A percentile compares a stretch with the other conserved stretches of the same genome.
These are phyloP conservation scores for Oxyscelio sp. DNA, from an alignment of 2,888 invertebrate species.

Conservation along the genomic window DNA sequence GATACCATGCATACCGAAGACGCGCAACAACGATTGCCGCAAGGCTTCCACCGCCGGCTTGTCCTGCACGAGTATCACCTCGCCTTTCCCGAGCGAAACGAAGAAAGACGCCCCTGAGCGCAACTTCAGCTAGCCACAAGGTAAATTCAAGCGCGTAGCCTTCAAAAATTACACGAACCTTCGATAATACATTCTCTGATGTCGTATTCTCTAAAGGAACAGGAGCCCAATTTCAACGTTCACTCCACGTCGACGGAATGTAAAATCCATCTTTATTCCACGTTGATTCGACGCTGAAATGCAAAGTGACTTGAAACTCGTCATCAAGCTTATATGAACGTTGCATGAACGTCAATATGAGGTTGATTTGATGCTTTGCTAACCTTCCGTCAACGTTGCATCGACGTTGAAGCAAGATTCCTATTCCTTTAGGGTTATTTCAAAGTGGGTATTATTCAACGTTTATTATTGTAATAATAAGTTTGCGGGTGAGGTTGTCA, in stretches of 20 bases:
- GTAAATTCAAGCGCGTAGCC: slow-evolving; percentile 86
- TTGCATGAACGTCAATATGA: too few species aligned
- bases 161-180: slow-evolving; percentile 85
- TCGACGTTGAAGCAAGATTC: too few species aligned
- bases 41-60: slow-evolving; percentile 52
- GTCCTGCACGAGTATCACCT: slow-evolving; percentile 82
- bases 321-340: too few species aligned
- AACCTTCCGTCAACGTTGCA: too few species aligned
- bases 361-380: too few species aligned
- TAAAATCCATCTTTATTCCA: too few species aligned
- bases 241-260: too few species aligned
- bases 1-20: background rate
- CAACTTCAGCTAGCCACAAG: slow-evolving; percentile 88
- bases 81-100: slow-evolving; percentile 83
- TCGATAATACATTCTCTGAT: slow-evolving; percentile 84
- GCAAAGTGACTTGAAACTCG: too few species aligned
- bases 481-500: slow-evolving; percentile 30
- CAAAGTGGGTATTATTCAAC: slow-evolving; percentile 26
- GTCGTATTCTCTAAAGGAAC: slow-evolving; percentile 23
- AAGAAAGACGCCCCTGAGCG: slow-evolving; percentile 84
- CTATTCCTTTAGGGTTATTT: too few species aligned
- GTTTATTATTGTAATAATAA: slow-evolving; percentile 29
- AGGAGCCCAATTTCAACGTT: too few species aligned
- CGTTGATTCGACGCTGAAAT: too few species aligned
- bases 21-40: slow-evolving; percentile 64